Evolutionary conservation across 2,113 vertebrate species (phyloP).

Genomic region (Oncorhynchus mykiss): DNA sequence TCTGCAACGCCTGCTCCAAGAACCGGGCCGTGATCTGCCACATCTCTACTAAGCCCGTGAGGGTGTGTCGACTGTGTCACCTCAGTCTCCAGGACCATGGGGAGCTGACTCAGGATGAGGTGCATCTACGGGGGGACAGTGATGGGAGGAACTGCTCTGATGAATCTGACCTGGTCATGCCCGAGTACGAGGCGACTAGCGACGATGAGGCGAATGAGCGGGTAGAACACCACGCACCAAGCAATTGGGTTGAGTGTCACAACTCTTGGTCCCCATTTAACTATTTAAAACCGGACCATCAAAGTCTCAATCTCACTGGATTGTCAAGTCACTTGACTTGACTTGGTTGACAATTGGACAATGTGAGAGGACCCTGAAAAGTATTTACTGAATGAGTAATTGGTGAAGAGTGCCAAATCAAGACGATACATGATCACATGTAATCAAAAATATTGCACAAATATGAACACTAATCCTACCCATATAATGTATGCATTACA

Average conservation of each 20-base stretch:
- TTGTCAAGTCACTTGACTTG: not conserved
- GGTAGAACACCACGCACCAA: slow-evolving; percentile 51
- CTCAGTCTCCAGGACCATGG: slow-evolving; percentile 56
- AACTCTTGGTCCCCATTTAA: slow-evolving; percentile 30
- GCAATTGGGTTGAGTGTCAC: slow-evolving; percentile 61
- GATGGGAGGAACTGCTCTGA: slow-evolving; percentile 25
- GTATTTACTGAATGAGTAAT: not conserved
- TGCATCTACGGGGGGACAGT: slow-evolving; percentile 36
- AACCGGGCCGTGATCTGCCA: slow-evolving; percentile 76
- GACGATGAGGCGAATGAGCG: slow-evolving; percentile 65
- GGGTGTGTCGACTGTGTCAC: slow-evolving; percentile 82
- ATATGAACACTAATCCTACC: not conserved
- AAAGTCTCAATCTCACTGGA: not conserved
- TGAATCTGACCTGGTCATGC: not conserved
- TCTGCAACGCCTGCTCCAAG: slow-evolving; percentile 83
- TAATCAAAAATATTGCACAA: not conserved
- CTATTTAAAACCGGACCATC: slow-evolving; percentile 40
- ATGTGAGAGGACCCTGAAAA: not conserved
- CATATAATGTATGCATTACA: not conserved
- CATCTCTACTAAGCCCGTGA: slow-evolving; percentile 78
- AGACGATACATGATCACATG: not conserved
- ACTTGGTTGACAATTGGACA: not conserved
- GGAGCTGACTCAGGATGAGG: rapidly evolving
- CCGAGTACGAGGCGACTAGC: slow-evolving; percentile 62
- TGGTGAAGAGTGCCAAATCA: not conserved